phyloP scores from a whole-genome alignment of 2,113 vertebrate species.

The Polyodon spathula region DNA sequence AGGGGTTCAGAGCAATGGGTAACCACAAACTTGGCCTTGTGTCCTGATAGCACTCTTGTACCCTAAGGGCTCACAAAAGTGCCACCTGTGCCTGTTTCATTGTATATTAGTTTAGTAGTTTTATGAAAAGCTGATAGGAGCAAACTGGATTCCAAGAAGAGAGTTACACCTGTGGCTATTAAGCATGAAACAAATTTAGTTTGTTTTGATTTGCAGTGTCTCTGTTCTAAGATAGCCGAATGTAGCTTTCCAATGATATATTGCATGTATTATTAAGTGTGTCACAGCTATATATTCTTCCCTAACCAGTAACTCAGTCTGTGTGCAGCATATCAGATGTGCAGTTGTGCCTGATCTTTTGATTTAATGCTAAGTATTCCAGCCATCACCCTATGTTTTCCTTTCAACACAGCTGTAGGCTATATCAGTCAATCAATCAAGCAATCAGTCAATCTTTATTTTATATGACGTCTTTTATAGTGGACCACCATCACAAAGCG shows the following conservation, averaged over 20 bases:
- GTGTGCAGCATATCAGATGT: not conserved
- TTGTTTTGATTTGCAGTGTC: not conserved
- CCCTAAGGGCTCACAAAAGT: conserved; percentile 37
- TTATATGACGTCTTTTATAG: too few species aligned
- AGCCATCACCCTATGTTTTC: not conserved
- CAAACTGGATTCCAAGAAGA: conserved; percentile 15
- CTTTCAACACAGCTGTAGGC: not conserved
- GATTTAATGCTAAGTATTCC: conserved; percentile 6
- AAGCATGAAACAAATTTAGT: conserved; percentile 1
- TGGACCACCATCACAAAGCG: too few species aligned
- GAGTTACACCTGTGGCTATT: conserved; percentile 5
- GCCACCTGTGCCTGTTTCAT: conserved; percentile 28
- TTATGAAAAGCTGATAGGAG: conserved; percentile 14
- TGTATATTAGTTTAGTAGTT: conserved; percentile 20
- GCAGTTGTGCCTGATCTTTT: not conserved
- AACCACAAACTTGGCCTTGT: conserved; percentile 51
- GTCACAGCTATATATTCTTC: conserved; percentile 3
- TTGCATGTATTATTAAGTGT: not conserved
- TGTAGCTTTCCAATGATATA: not conserved
- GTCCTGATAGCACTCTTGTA: conserved; percentile 46
- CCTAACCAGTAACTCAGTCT: not conserved
- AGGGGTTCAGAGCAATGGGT: conserved; percentile 41
- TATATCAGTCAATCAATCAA: too few species aligned
- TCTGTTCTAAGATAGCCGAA: too few species aligned
- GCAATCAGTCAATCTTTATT: too few species aligned